These are phyloP conservation scores for Grantiella picta DNA, from an alignment of 2,113 vertebrate genomes.

Conservation along the genomic window DNA sequence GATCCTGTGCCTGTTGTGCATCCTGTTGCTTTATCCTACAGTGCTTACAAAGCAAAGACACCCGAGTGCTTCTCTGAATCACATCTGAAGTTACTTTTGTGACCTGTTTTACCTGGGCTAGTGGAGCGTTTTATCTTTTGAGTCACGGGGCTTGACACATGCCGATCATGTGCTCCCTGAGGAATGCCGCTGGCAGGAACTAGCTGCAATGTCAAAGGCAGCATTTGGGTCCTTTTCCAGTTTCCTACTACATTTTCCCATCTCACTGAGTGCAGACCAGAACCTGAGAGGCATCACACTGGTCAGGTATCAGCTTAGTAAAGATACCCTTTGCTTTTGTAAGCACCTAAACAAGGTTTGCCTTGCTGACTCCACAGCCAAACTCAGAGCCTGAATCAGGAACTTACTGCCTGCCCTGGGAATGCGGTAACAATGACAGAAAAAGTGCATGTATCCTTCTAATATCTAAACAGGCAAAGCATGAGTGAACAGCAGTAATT, in stretches of 20 bases:
- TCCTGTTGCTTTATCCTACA: neutral
- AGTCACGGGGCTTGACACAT: neutral
- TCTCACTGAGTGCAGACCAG: neutral
- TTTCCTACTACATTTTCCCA: fast-evolving
- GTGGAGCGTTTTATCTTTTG: neutral
- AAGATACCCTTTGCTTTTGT: neutral
- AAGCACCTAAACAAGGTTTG: neutral
- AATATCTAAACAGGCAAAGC: neutral
- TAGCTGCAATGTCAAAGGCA: neutral
- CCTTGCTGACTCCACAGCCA: neutral
- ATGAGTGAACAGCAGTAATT: neutral
- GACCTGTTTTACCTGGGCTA: neutral
- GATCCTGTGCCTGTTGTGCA: neutral
- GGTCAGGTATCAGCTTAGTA: neutral
- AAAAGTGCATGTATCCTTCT: neutral
- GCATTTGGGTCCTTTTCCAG: neutral
- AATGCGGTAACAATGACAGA: neutral
- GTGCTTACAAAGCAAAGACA: neutral
- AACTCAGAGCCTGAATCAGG: fast-evolving
- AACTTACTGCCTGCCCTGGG: neutral
- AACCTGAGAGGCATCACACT: neutral
- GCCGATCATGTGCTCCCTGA: neutral
- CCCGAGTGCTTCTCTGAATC: neutral
- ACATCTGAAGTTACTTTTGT: neutral
- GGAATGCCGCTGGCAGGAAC: neutral